Conservation (phyloP, 2,888 invertebrate genomes). For the Microctonus aethiopoides region DNA sequence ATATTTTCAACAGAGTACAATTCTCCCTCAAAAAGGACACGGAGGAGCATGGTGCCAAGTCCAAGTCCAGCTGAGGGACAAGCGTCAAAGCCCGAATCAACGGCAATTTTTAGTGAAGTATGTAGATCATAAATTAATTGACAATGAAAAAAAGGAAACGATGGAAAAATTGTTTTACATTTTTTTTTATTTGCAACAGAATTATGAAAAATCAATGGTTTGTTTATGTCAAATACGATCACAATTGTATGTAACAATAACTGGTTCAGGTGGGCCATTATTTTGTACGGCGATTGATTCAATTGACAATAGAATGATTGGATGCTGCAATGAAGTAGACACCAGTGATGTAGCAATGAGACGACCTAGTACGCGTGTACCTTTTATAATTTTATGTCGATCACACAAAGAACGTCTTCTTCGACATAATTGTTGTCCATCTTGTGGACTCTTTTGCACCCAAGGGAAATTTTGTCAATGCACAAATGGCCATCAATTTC, state of each 20-base stretch:
- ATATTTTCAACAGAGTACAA: constrained; percentile 49
- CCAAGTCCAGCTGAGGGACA: constrained; percentile 65
- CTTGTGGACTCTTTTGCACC: constrained; percentile 90
- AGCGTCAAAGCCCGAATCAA: constrained; percentile 66
- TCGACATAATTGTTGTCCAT: constrained; percentile 89
- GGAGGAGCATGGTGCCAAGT: constrained; percentile 63
- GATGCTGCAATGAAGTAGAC: constrained; percentile 80
- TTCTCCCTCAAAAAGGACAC: constrained; percentile 58
- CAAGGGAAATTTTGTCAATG: constrained; percentile 90
- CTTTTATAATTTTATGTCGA: constrained; percentile 83
- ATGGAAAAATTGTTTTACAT: too few relatives aligned
- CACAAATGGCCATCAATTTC: constrained; percentile 82
- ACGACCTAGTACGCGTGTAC: constrained; percentile 79
- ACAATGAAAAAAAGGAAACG: too few relatives aligned
- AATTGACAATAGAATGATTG: constrained; percentile 79
- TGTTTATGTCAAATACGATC: constrained; percentile 70
- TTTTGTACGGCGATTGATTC: constrained; percentile 83
- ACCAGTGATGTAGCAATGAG: constrained; percentile 72
- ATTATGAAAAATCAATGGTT: constrained; percentile 61
- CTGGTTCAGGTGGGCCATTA: constrained; percentile 69
- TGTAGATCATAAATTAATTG: constrained; percentile 28
- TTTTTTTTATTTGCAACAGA: constrained; percentile 48
- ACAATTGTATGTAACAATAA: constrained; percentile 70
- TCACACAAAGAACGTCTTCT: constrained; percentile 81
- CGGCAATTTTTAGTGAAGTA: constrained; percentile 63